Evolutionary conservation across 1,140 invertebrate genomes (phyloP).

Genomic region (Drosophila pseudoananassae): DNA sequence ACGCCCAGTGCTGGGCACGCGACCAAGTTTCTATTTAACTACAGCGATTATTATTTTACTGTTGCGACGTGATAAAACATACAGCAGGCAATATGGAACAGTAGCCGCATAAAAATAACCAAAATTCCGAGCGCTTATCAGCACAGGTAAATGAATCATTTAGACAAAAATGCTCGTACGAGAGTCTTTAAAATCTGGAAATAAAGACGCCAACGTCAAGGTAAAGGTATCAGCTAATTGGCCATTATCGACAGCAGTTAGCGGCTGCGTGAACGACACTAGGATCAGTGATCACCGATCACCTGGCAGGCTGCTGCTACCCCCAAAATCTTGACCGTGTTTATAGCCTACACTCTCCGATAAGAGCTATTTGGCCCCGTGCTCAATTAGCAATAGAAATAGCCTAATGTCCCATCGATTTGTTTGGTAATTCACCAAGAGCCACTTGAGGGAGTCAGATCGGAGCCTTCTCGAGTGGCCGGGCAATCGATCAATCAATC

Average conservation of each 20-base stretch:
- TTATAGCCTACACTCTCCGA: constrained; percentile 14
- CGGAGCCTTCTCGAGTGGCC: constrained; percentile 12
- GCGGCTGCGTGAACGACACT: constrained; percentile 47
- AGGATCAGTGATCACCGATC: constrained; percentile 1
- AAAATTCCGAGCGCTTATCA: constrained; percentile 3
- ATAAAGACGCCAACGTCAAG: constrained; percentile 25
- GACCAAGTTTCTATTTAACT: constrained; percentile 15
- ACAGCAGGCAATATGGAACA: not conserved
- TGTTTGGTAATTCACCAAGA: constrained; percentile 20
- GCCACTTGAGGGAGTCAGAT: constrained; percentile 18
- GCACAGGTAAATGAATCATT: constrained; percentile 35
- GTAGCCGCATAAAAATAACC: not conserved
- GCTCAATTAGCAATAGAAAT: constrained; percentile 27
- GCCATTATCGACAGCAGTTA: constrained; percentile 62
- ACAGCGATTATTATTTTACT: constrained; percentile 24
- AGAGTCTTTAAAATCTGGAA: constrained; percentile 24
- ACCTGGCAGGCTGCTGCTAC: constrained; percentile 19
- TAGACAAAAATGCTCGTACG: not conserved
- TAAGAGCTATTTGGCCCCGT: constrained; percentile 18
- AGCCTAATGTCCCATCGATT: constrained; percentile 24
- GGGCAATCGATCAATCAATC: constrained; percentile 8
- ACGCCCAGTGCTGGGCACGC: constrained; percentile 36
- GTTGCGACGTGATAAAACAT: constrained; percentile 33
- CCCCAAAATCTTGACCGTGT: constrained; percentile 37
- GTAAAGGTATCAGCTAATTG: constrained; percentile 44